Evolutionary conservation across 2,888 invertebrate genomes (phyloP), one percentile per base, ranked within the genome.

Genomic region (Brachypterus glaber): DNA sequence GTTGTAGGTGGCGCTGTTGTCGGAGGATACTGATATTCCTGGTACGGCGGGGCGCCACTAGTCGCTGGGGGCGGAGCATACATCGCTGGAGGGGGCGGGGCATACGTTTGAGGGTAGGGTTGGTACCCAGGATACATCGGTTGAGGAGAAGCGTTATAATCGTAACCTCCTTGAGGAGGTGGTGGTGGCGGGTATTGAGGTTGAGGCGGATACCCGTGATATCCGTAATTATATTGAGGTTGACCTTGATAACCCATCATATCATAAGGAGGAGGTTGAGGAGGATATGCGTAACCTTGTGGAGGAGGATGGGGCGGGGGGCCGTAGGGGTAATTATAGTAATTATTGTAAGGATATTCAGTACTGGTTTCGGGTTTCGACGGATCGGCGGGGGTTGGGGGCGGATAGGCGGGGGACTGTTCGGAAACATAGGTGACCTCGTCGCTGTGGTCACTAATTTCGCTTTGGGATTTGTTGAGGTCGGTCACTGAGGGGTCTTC

Each of bases 181-280:
- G 50, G 53, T 7, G 53, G 54, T 18, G 51, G 55, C 11, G 52
- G 54, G 16, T 60, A 60, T 13, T 55, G 57, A 24, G 53, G 55
- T 9, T 53, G 57, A 2, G 57, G 59, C 0, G 59, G 57, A 47
- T 60, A 62, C 15, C 55, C 58, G 34, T 62, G 63, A 17, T 35
- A 36, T 7, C 34, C 40, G 27, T 56, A 55, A 35, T 47, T 53
- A 33, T 54, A 55, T 33, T 48, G 55, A 5, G 47, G 54, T 30
- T 51, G 57, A 5, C 48, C 54, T 1, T 57, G 55, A 47, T 63
- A 63, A 17, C 52, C 55, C 52, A 60, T 58, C 44, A 55, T 52
- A 31, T 64, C 63, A 40, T 63, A 63, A 1, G 60, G 56, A 5
- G 60, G 60, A 7, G 60, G 57, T 31, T 55, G 63, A 11, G 53